Percentiles rank a stretch among this genome's conserved stretches.
These are phyloP conservation scores for Myoxocephalus aenaeus DNA, from an alignment of 2,797 vertebrate genomes.

Conservation along the genomic window DNA sequence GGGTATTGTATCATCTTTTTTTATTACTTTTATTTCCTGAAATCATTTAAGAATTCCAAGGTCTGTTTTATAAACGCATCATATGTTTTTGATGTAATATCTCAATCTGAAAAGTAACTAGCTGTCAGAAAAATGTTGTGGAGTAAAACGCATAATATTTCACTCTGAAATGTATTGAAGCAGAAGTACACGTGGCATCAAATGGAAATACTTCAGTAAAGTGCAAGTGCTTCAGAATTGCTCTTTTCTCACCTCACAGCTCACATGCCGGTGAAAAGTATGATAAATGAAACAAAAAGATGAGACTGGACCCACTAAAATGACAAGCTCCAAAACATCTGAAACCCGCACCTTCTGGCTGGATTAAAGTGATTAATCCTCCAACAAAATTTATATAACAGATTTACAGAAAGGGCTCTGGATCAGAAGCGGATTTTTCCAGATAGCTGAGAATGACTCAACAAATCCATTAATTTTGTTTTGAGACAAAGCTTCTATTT, in stretches of 20 bases:
- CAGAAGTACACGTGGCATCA: neutral
- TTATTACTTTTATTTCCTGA: neutral
- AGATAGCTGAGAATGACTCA: neutral
- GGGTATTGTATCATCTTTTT: neutral
- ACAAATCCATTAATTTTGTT: neutral
- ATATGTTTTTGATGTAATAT: neutral
- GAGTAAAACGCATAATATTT: neutral
- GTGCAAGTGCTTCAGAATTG: neutral
- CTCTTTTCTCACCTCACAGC: slow-evolving; percentile 15
- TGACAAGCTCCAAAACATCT: slow-evolving; percentile 9
- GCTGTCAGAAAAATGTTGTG: neutral
- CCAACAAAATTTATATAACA: slow-evolving; percentile 23
- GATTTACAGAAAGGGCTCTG: neutral
- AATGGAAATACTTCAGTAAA: neutral
- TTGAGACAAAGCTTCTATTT: neutral
- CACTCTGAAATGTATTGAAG: neutral
- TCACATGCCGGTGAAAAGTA: slow-evolving; percentile 22
- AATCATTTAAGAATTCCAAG: neutral
- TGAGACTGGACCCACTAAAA: neutral
- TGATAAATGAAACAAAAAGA: neutral
- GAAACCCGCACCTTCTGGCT: slow-evolving; percentile 3
- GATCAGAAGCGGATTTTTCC: neutral
- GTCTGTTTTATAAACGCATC: neutral
- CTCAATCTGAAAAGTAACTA: neutral
- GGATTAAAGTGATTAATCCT: slow-evolving; percentile 45